These are phyloP conservation scores for Kryptolebias marmoratus DNA, from an alignment of 2,113 vertebrate genomes.

Conservation along the genomic window DNA sequence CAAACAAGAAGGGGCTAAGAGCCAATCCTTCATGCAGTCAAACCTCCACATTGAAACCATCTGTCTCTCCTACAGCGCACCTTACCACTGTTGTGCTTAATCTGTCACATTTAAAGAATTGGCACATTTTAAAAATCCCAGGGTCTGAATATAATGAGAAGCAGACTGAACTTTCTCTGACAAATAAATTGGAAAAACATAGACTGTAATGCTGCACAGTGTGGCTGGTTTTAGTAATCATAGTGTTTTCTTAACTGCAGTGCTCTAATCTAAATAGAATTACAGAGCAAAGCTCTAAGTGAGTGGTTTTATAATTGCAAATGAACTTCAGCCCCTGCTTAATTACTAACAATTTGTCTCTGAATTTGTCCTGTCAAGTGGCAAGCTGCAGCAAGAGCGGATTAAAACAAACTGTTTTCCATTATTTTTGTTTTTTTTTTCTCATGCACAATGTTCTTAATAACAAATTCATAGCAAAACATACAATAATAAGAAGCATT, in stretches of 20 bases:
- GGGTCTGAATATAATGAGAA: neutral
- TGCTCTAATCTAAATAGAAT: constrained; percentile 71
- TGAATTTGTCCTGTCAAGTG: constrained; percentile 79
- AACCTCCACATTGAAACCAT: too few relatives aligned
- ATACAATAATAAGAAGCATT: neutral
- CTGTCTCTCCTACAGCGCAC: too few relatives aligned
- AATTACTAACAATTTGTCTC: constrained; percentile 78
- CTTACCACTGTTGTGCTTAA: too few relatives aligned
- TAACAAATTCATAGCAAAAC: neutral
- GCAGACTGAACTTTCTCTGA: neutral
- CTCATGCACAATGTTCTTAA: too few relatives aligned
- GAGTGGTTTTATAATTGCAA: constrained; percentile 82
- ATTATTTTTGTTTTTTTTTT: neutral
- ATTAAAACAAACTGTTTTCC: constrained; percentile 57
- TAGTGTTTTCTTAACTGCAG: constrained; percentile 79
- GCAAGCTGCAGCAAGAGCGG: constrained; percentile 43
- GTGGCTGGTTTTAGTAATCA: constrained; percentile 78
- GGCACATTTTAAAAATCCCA: too few relatives aligned
- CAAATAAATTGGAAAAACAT: constrained; percentile 7
- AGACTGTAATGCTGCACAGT: constrained; percentile 32
- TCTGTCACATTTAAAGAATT: too few relatives aligned
- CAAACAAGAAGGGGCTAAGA: too few relatives aligned
- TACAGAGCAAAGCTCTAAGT: constrained; percentile 75
- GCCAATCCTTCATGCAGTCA: too few relatives aligned
- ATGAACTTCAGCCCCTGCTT: constrained; percentile 75